Percentiles rank a stretch among this genome's conserved stretches.
phyloP scores from a whole-genome alignment of 2,888 invertebrate species.

The Augiades crinisus region DNA sequence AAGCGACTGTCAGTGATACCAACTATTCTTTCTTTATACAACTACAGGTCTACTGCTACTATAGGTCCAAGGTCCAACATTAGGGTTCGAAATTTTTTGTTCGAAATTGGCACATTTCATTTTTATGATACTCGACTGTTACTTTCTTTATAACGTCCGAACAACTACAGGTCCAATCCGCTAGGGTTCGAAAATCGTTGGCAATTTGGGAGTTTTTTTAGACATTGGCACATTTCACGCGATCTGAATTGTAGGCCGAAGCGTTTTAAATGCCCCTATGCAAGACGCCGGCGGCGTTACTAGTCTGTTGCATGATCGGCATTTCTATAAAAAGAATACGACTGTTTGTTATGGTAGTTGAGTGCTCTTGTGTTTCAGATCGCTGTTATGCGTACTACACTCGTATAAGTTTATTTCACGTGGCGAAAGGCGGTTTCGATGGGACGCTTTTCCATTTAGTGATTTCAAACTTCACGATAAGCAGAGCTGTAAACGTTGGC shows the following conservation, averaged over 20 bases:
- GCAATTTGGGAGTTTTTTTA: background rate
- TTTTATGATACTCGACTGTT: background rate
- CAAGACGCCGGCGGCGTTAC: background rate
- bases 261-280: background rate
- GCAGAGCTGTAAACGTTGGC: background rate
- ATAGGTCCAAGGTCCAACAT: too few species aligned
- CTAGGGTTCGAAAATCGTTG: background rate
- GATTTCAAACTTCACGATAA: background rate
- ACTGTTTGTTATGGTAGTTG: background rate
- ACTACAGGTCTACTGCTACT: too few species aligned
- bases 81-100: too few species aligned
- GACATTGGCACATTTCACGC: background rate
- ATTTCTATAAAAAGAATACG: slow-evolving; percentile 20
- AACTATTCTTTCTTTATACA: too few species aligned
- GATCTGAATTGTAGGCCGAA: background rate
- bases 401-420: too few species aligned
- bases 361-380: background rate
- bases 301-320: background rate
- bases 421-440: too few species aligned
- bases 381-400: background rate
- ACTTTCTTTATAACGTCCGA: background rate
- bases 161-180: too few species aligned
- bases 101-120: too few species aligned
- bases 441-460: too few species aligned
- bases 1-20: too few species aligned